Base-by-base conservation (phyloP, 2,888 invertebrate genomes). In the Linnaemya vulpina region DNA sequence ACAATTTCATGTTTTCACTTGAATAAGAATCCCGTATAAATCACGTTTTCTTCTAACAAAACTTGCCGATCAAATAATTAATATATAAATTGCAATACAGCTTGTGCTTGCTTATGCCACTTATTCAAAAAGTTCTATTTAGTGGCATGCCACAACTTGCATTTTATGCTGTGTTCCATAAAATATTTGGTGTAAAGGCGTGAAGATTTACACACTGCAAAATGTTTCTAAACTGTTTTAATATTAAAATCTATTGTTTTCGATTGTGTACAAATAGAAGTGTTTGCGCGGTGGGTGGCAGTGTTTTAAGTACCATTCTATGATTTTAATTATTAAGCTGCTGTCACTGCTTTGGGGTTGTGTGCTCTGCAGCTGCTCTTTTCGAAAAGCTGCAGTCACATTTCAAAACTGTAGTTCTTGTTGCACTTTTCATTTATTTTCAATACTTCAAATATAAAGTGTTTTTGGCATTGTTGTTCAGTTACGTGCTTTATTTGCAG, bases 301-400 rank as follows among this genome's bases (percentile, higher is more conserved):
- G 40, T 43, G 9, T 60, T 67, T 63, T 46, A 70, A 67, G 20
- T 83, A 46, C 43, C 40, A 65, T 74, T 79, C 62, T 63, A 70
- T 71, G 60, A 74, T 82, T 78, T 85, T 85, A 85, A 85, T 85
- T 85, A 85, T 85, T 85, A 82, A 82, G 82, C 78, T 75, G 70
- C 78, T 76, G 75, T 63, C 78, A 78, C 82, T 63, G 53, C 60
- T 51, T 74, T 20, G 51, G 7, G 51, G 7, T 53, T 60, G 51
- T 60, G 10, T 38, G 11, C 60, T 20, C 25, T 43, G 43, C 70
- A 76, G 84, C 82, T 71, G 76, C 58, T 71, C 63, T 71, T 71
- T 63, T 30, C 0, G 15, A 53, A 53, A 46, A 53, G 22, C 15
- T 71, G 70, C 55, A 81, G 62, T 77, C 67, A 53, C 73, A 67